Evolutionary conservation across 2,888 invertebrate genomes (phyloP), one percentile per base, ranked within the genome.

Genomic region (Plagodis dolabraria): DNA sequence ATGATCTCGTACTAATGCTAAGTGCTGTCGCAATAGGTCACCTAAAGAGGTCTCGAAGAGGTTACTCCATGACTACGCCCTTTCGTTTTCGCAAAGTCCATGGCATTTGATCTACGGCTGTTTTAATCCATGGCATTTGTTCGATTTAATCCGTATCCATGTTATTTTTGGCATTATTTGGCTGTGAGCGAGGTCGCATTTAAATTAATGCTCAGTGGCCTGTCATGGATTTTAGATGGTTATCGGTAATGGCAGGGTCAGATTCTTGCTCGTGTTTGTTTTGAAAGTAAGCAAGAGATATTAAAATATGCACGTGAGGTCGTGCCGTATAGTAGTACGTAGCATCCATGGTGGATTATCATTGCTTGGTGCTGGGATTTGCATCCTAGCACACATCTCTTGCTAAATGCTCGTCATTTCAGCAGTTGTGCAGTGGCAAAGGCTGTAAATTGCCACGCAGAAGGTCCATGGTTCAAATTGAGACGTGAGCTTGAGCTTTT

Each of bases 41-140:
- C 33, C 44, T 6, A 35, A 38, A 60, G 60, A 54, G 50, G 50
- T 54, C 48, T 51, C 34, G 34, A 46, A 38, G 46, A 57, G 56
- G 60, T 60, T 60, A 60, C 40, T 52, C 42, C 60, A 51, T 53
- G 49, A 53, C n/a, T 50, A 50, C 35, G 22, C 47, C 56, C 54
- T 51, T 57, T 52, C 57, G 57, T 48, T 12, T 42, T 62, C 62
- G 55, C 64, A 53, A 61, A 49, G 42, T 5, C 47, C 47, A 61
- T 63, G 65, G 54, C 63, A 60, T 63, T 65, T 60, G 60, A 33
- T 51, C 36, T 53, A 38, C 56, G 60, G 60, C 7, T 60, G 63
- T 63, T 65, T 50, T 58, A 56, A 58, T 40, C 57, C 12, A 63
- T 43, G 12, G 51, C 51, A 43, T 51, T 51, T 44, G 44, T 60